A percentile compares a stretch with the other conserved stretches of the same genome.
Evolutionary conservation across 1,140 invertebrate genomes (phyloP).

Genomic region (Drosophila sechellia): DNA sequence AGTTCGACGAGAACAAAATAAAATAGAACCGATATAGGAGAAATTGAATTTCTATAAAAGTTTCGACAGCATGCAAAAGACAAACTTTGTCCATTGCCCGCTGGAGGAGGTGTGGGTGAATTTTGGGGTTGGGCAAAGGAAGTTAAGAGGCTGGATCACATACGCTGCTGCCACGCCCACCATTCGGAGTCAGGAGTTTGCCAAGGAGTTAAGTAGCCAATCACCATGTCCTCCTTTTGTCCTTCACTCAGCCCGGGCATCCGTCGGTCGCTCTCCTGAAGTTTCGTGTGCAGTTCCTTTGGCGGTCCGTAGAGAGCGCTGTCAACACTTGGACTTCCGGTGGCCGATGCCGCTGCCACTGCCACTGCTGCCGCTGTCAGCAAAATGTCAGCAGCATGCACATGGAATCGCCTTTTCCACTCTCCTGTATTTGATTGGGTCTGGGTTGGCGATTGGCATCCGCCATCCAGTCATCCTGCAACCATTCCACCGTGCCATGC

Average conservation of each 20-base stretch:
- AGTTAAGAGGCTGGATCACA: slow-evolving; percentile 27
- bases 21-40: slow-evolving; percentile 54
- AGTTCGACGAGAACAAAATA: slow-evolving; percentile 29
- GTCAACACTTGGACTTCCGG: slow-evolving; percentile 79
- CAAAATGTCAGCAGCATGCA: slow-evolving; percentile 78
- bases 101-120: background rate
- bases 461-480: slow-evolving; percentile 15
- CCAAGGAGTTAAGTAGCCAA: slow-evolving; percentile 78
- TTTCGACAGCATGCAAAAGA: slow-evolving; percentile 76
- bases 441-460: slow-evolving; percentile 40
- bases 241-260: slow-evolving; percentile 14
- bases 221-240: slow-evolving; percentile 51
- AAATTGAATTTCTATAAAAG: slow-evolving; percentile 81
- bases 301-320: slow-evolving; percentile 65
- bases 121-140: background rate
- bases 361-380: slow-evolving; percentile 61
- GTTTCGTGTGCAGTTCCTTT: slow-evolving; percentile 34
- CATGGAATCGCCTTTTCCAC: slow-evolving; percentile 59
- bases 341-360: slow-evolving; percentile 19
- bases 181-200: slow-evolving; percentile 49
- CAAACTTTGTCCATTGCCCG: slow-evolving; percentile 56
- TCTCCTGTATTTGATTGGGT: slow-evolving; percentile 49
- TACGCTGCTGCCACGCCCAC: slow-evolving; percentile 49
- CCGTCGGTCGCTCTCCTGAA: slow-evolving; percentile 1
- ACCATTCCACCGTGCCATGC: background rate